A percentile compares a stretch with the other conserved stretches of the same genome.
phyloP scores from a whole-genome alignment of 2,797 vertebrate genomes.

The Myiothlypis chrysogaster region DNA sequence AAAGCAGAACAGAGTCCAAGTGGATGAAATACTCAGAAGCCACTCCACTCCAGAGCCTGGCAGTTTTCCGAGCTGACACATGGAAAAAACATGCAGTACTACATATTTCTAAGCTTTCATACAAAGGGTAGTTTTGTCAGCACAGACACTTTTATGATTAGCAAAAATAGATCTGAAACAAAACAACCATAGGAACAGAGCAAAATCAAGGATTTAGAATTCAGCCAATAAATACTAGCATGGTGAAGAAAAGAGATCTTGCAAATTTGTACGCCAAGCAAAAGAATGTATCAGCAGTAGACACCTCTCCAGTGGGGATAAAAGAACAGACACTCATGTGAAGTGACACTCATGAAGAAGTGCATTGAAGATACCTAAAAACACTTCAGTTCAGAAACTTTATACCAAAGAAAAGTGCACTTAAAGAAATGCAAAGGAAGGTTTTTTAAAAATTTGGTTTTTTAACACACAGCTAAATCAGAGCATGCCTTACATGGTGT shows the following conservation, averaged over 20 bases:
- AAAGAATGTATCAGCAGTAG: background rate
- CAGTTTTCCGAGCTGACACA: conserved; percentile 9
- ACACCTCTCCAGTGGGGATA: background rate
- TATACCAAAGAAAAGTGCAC: background rate
- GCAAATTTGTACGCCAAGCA: background rate
- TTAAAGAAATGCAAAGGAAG: background rate
- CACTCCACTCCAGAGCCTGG: too few relatives aligned
- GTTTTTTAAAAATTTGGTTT: rapidly evolving
- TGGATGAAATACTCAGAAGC: background rate
- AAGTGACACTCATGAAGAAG: background rate
- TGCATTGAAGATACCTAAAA: background rate
- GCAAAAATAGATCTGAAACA: background rate
- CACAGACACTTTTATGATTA: background rate
- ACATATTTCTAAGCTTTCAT: conserved; percentile 21
- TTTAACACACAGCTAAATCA: background rate
- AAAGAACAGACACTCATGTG: background rate
- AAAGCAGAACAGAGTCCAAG: background rate
- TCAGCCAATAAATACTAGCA: background rate
- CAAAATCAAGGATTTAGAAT: background rate
- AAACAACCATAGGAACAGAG: background rate
- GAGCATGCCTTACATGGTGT: background rate
- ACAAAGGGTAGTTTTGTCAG: background rate
- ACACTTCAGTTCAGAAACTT: background rate
- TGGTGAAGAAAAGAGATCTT: background rate
- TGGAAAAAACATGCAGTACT: background rate